Percentiles rank a stretch among this genome's conserved stretches.
Conservation (phyloP, 2,888 invertebrate genomes). For the Drosophila kanekoi region DNA sequence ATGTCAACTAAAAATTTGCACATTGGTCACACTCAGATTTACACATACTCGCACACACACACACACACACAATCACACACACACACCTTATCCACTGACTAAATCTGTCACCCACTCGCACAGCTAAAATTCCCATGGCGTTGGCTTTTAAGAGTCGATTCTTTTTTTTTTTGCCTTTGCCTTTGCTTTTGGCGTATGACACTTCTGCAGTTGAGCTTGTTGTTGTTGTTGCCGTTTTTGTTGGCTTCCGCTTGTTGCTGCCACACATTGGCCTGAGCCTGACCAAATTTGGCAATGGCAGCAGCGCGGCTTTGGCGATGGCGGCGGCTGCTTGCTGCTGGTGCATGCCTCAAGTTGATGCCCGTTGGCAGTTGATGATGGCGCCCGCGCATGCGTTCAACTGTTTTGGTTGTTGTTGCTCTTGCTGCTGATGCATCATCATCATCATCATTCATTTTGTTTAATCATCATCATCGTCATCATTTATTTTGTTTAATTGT, state of each 20-base stretch:
- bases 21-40: conserved; percentile 9
- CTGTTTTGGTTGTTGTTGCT: conserved; percentile 23
- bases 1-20: conserved; percentile 31
- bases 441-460: conserved; percentile 69
- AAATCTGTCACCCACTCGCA: conserved; percentile 67
- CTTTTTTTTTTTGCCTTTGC: conserved; percentile 42
- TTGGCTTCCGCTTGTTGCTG: conserved; percentile 63
- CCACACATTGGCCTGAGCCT: conserved; percentile 59
- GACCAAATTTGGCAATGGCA: conserved; percentile 74
- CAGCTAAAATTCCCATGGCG: conserved; percentile 66
- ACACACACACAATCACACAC: conserved; percentile 29
- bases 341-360: conserved; percentile 48
- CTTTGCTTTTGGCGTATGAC: conserved; percentile 41
- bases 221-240: conserved; percentile 36
- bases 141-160: conserved; percentile 54
- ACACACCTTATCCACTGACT: conserved; percentile 52
- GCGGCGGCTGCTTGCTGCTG: conserved; percentile 42
- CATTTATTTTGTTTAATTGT: conserved; percentile 74
- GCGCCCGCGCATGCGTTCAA: conserved; percentile 77
- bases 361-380: conserved; percentile 71
- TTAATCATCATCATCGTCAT: conserved; percentile 60
- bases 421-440: conserved; percentile 41
- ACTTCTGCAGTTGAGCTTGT: conserved; percentile 50
- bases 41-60: conserved; percentile 15
- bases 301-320: conserved; percentile 14